A percentile compares a stretch with the other conserved stretches of the same genome.
Evolutionary conservation across 2,113 vertebrate genomes (phyloP).

Genomic region (Seriola dumerili): DNA sequence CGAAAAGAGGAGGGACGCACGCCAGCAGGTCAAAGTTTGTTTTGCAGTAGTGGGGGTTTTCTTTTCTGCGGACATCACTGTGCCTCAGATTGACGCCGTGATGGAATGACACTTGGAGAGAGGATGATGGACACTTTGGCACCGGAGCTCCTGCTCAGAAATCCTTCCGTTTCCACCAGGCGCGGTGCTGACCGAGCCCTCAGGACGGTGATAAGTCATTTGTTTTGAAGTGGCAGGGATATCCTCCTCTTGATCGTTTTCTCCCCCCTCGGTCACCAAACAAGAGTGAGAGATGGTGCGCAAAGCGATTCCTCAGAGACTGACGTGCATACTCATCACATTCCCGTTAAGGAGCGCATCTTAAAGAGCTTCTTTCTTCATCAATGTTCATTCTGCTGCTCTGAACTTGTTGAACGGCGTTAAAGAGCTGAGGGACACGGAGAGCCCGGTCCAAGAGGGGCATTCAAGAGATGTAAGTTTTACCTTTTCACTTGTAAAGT

Average conservation of each 20-base stretch:
- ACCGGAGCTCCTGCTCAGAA: constrained; percentile 59
- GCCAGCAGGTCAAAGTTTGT: constrained; percentile 70
- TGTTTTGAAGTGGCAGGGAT: constrained; percentile 77
- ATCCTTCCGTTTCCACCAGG: constrained; percentile 47
- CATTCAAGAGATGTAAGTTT: constrained; percentile 77
- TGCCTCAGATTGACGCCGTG: constrained; percentile 47
- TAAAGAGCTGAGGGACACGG: constrained; percentile 46
- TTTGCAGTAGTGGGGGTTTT: constrained; percentile 13
- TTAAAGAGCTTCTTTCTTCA: constrained; percentile 78
- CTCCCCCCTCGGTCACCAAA: constrained; percentile 19
- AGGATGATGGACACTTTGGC: constrained; percentile 79
- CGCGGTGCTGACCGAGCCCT: constrained; percentile 75
- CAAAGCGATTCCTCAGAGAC: constrained; percentile 75
- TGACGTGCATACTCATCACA: constrained; percentile 79
- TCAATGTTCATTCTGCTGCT: constrained; percentile 64
- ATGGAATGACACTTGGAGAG: constrained; percentile 69
- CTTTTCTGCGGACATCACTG: constrained; percentile 40
- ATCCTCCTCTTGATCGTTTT: constrained; percentile 65
- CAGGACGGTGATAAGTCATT: constrained; percentile 78
- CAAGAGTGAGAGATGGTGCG: constrained; percentile 73
- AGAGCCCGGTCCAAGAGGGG: constrained; percentile 23
- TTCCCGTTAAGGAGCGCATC: constrained; percentile 67
- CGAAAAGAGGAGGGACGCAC: constrained; percentile 26
- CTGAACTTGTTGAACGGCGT: constrained; percentile 84
- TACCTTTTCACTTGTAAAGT: constrained; percentile 49